These are phyloP conservation scores for Tachysurus vachellii DNA, from an alignment of 2,113 vertebrate genomes.

Conservation along the genomic window DNA sequence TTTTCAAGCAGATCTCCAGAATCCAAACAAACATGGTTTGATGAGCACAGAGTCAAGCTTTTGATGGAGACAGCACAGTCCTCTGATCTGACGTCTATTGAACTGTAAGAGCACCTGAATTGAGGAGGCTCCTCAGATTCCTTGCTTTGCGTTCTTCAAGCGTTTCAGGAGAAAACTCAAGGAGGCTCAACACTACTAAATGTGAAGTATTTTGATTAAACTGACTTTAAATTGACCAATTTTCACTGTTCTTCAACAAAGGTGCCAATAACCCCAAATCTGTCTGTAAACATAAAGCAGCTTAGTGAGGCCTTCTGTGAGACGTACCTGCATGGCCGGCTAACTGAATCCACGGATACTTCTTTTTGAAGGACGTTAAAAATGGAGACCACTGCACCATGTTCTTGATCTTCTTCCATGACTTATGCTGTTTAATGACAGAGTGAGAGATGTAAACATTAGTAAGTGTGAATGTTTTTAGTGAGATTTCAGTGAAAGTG, in stretches of 20 bases:
- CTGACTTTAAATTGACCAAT: not conserved
- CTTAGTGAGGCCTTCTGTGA: not conserved
- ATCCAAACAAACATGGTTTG: not conserved
- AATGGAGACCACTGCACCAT: constrained; percentile 99
- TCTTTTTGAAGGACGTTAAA: constrained; percentile 99
- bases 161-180: not conserved
- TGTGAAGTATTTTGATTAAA: not conserved
- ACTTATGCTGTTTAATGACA: constrained; percentile 83
- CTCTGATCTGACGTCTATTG: not conserved
- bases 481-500: not conserved
- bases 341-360: constrained; percentile 98
- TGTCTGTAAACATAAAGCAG: not conserved
- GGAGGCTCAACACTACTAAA: not conserved
- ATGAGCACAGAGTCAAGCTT: not conserved
- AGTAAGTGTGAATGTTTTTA: constrained; percentile 2
- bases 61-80: not conserved
- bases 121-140: not conserved
- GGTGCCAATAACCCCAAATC: not conserved
- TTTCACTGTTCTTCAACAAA: not conserved
- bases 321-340: constrained; percentile 90
- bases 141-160: not conserved
- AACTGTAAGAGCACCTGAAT: not conserved
- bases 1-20: not conserved
- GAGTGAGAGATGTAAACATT: constrained; percentile 8
- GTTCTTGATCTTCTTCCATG: constrained; percentile 99